Evolutionary conservation across 35 echinoderm and acorn worm species (phyloP).

Genomic region (Patiria miniata): DNA sequence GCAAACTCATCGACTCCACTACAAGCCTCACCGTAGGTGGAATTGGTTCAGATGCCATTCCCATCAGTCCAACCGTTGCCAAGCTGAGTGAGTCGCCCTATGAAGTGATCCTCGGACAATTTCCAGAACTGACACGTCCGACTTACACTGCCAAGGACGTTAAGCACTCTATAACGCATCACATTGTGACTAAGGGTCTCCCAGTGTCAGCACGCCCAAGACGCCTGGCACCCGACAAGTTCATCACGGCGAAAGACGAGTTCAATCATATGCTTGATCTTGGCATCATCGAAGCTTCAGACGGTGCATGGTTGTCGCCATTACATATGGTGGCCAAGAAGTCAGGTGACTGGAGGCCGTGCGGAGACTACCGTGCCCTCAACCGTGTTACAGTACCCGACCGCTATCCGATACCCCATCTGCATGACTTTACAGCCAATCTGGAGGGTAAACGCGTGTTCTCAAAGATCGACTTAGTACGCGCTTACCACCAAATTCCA

Average conservation of each 20-base stretch:
- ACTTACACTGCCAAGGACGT: no score
- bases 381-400: constrained; percentile 29
- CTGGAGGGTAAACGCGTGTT: constrained; percentile 12
- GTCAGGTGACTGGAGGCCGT: constrained; percentile 34
- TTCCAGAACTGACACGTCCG: no score
- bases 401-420: constrained; percentile 38
- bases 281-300: constrained; percentile 26
- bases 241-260: neutral
- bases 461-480: constrained; percentile 25
- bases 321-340: constrained; percentile 54
- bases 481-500: constrained; percentile 43
- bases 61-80: no score
- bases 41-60: no score
- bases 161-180: no score
- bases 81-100: no score
- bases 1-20: no score
- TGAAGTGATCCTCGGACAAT: no score
- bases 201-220: constrained; percentile 2
- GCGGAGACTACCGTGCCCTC: constrained; percentile 25
- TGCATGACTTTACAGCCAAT: constrained; percentile 38
- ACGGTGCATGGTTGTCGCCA: constrained; percentile 36
- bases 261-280: constrained; percentile 52
- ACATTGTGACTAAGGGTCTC: constrained; percentile 9
- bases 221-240: constrained; percentile 4
- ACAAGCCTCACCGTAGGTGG: no score